Percentiles rank a stretch among this genome's conserved stretches.
Conservation (phyloP, 2,113 vertebrate species). For the Leuciscus idus region DNA sequence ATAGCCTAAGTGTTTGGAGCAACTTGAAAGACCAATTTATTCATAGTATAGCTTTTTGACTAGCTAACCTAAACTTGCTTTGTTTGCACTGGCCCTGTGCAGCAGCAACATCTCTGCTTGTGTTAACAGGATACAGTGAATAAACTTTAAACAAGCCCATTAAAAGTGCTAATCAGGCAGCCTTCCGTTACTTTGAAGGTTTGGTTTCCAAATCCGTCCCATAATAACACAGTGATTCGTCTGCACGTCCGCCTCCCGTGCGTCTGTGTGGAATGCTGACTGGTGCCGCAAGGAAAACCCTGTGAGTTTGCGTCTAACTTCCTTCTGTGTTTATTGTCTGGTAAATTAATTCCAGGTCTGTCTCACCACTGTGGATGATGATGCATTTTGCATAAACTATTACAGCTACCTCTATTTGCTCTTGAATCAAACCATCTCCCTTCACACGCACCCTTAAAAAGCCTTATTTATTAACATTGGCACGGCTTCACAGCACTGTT, state of each 20-base stretch:
- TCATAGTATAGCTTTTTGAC: too few relatives aligned
- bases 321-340: slow-evolving; percentile 2
- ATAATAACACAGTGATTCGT: slow-evolving; percentile 40
- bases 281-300: background rate
- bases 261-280: background rate
- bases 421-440: background rate
- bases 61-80: too few relatives aligned
- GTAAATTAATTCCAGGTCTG: slow-evolving; percentile 29
- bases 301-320: background rate
- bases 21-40: too few relatives aligned
- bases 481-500: slow-evolving; percentile 43
- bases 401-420: slow-evolving; percentile 48
- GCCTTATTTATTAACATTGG: slow-evolving; percentile 54
- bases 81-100: background rate
- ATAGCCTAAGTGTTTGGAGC: background rate
- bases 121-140: slow-evolving; percentile 7
- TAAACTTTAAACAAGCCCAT: slow-evolving; percentile 2
- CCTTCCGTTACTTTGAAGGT: slow-evolving; percentile 50
- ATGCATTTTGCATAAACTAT: slow-evolving; percentile 36
- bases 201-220: slow-evolving; percentile 45
- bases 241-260: background rate
- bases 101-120: background rate
- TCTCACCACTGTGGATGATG: background rate
- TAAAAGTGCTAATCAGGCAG: slow-evolving; percentile 5
- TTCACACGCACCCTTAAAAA: slow-evolving; percentile 26